Evolutionary conservation across 2,888 invertebrate genomes (phyloP).

Genomic region (Zygogramma bicolorata): DNA sequence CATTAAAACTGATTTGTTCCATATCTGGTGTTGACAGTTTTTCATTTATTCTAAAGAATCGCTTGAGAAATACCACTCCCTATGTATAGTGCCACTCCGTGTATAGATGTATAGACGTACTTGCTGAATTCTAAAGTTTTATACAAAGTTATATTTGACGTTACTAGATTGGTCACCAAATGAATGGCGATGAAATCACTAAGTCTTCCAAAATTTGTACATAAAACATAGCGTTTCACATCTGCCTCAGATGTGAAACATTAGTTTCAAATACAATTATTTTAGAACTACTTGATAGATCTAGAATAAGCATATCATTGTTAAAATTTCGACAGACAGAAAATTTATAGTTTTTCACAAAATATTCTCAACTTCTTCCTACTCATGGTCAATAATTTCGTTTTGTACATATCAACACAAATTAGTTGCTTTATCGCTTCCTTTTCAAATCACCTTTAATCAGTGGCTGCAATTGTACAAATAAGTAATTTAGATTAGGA

Average conservation of each 20-base stretch:
- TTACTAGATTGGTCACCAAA: constrained; percentile 12
- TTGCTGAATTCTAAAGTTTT: constrained; percentile 36
- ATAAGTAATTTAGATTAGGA: constrained; percentile 49
- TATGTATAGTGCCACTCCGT: background rate
- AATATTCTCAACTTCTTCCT: constrained; percentile 61
- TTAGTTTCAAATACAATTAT: constrained; percentile 27
- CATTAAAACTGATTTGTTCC: too few species aligned
- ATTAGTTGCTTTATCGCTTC: constrained; percentile 24
- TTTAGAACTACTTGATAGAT: constrained; percentile 47
- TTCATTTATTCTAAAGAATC: too few species aligned
- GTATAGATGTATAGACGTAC: background rate
- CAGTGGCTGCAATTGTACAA: constrained; percentile 44
- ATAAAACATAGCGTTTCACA: constrained; percentile 26
- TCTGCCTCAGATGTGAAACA: constrained; percentile 19
- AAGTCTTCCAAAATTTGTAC: constrained; percentile 60
- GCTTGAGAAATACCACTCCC: constrained; percentile 15
- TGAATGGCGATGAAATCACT: constrained; percentile 55
- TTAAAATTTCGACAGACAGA: constrained; percentile 32
- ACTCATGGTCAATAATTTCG: constrained; percentile 67
- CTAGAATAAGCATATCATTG: constrained; percentile 62
- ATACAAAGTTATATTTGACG: constrained; percentile 12
- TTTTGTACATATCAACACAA: constrained; percentile 29
- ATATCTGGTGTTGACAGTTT: too few species aligned
- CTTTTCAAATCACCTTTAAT: constrained; percentile 3
- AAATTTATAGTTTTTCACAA: constrained; percentile 29